Percentiles rank a stretch among this genome's conserved stretches.
Evolutionary conservation across 2,888 invertebrate genomes (phyloP).

Genomic region (Ptychoptera contaminata): DNA sequence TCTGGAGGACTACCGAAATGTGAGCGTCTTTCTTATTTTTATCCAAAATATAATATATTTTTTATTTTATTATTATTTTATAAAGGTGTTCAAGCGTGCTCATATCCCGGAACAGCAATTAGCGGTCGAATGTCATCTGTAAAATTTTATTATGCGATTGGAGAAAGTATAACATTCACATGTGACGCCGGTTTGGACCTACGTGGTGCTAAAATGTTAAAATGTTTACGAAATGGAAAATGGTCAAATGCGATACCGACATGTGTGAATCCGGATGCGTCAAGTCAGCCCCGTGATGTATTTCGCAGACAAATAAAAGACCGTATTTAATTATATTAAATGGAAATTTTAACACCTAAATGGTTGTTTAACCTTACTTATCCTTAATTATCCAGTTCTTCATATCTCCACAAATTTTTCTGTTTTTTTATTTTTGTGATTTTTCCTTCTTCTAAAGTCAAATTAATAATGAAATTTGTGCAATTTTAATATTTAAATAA

Average conservation of each 20-base stretch:
- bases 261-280: constrained; percentile 32
- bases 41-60: background rate
- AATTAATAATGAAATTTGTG: no score
- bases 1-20: constrained; percentile 72
- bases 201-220: constrained; percentile 59
- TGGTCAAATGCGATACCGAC: constrained; percentile 77
- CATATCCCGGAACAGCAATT: constrained; percentile 74
- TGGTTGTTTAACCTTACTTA: no score
- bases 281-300: background rate
- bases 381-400: no score
- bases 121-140: constrained; percentile 74
- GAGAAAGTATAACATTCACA: constrained; percentile 69
- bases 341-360: no score
- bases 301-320: no score
- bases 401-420: no score
- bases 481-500: no score
- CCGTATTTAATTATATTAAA: no score
- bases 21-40: constrained; percentile 28
- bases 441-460: no score
- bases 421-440: no score
- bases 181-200: constrained; percentile 63
- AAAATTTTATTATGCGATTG: constrained; percentile 76
- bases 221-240: constrained; percentile 67
- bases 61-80: constrained; percentile 8
- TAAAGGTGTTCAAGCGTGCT: constrained; percentile 61